Conservation (phyloP, 1,140 invertebrate genomes). For the Oedothorax gibbosus region DNA sequence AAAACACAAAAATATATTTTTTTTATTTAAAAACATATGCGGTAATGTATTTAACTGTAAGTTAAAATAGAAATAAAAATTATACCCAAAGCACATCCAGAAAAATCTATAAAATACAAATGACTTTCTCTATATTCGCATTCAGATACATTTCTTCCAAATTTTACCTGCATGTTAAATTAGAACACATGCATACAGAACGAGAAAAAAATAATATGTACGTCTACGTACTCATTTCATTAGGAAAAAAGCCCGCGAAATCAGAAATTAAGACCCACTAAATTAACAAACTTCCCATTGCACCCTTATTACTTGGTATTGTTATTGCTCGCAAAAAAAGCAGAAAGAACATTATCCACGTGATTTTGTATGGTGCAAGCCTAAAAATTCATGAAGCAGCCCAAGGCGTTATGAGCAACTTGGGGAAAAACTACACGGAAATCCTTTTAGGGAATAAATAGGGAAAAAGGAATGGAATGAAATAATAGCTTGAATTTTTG, state of each 20-base stretch:
- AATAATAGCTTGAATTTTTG: neutral
- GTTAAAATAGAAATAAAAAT: too few relatives aligned
- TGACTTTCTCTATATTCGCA: too few relatives aligned
- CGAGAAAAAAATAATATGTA: too few relatives aligned
- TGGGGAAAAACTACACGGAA: constrained; percentile 45
- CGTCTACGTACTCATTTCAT: too few relatives aligned
- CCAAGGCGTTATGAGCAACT: constrained; percentile 32
- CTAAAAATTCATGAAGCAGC: constrained; percentile 53
- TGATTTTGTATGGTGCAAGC: constrained; percentile 21
- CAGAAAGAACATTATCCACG: constrained; percentile 31
- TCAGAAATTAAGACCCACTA: constrained; percentile 51
- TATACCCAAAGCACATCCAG: too few relatives aligned
- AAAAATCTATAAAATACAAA: too few relatives aligned
- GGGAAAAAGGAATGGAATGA: constrained; percentile 15
- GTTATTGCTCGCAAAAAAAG: constrained; percentile 9
- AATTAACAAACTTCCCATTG: constrained; percentile 25
- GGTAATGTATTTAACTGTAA: too few relatives aligned
- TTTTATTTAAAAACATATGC: too few relatives aligned
- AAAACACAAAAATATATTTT: too few relatives aligned
- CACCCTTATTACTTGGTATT: constrained; percentile 39
- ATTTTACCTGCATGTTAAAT: too few relatives aligned
- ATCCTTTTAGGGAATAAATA: constrained; percentile 46
- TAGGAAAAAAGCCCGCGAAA: constrained; percentile 21
- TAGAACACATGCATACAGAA: too few relatives aligned
- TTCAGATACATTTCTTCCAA: too few relatives aligned